These are phyloP conservation scores for Macrosiphum euphorbiae DNA, from an alignment of 2,888 invertebrate genomes.

Conservation along the genomic window DNA sequence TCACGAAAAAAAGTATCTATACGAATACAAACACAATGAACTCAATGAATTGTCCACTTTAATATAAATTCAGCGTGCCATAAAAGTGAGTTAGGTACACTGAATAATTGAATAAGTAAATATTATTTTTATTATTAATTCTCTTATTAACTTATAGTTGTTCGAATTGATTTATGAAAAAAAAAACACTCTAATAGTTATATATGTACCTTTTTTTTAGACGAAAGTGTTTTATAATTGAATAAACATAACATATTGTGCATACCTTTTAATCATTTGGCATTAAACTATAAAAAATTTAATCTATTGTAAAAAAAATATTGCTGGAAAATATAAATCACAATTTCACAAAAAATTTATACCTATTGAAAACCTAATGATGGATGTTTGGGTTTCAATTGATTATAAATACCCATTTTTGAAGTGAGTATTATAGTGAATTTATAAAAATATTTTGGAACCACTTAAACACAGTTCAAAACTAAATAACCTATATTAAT, in stretches of 20 bases:
- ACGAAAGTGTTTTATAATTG: background rate
- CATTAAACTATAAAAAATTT: background rate
- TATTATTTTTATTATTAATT: background rate
- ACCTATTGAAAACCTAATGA: background rate
- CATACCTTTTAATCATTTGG: background rate
- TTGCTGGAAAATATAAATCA: background rate
- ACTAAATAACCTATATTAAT: too few relatives aligned
- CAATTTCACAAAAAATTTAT: background rate
- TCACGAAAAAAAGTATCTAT: background rate
- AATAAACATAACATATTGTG: background rate
- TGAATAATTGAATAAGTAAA: background rate
- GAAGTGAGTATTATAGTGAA: background rate
- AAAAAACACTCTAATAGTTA: background rate
- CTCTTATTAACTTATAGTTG: background rate
- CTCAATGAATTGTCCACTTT: background rate
- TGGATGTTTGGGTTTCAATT: background rate
- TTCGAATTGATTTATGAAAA: background rate
- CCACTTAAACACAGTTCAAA: background rate
- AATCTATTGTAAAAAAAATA: background rate
- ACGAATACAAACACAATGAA: background rate
- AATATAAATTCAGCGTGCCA: background rate
- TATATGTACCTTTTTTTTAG: background rate
- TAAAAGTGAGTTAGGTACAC: background rate
- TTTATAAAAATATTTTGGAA: too few relatives aligned
- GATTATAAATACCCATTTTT: background rate